These are phyloP conservation scores for Myotis yumanensis DNA, from an alignment of 2,113 vertebrate species.

Conservation along the genomic window DNA sequence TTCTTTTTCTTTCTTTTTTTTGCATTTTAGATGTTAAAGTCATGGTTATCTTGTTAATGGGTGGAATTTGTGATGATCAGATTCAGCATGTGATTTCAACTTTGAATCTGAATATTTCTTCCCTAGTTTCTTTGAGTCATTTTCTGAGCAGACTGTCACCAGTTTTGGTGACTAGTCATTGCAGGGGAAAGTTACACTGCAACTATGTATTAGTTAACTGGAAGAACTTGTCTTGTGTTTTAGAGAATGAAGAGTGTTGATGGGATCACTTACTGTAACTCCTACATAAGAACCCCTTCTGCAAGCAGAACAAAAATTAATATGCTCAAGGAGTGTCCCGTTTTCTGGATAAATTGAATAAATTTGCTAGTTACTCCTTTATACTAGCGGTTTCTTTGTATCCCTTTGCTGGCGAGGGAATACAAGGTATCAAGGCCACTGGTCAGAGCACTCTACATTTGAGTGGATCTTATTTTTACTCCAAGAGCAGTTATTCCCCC, in stretches of 20 bases:
- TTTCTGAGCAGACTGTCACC: conserved; percentile 80
- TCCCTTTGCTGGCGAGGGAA: conserved; percentile 85
- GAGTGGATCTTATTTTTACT: conserved; percentile 66
- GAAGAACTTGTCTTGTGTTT: conserved; percentile 72
- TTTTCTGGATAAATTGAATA: conserved; percentile 70
- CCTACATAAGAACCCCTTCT: conserved; percentile 79
- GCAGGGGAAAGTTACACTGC: conserved; percentile 76
- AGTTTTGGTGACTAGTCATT: conserved; percentile 73
- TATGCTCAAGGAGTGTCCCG: conserved; percentile 78
- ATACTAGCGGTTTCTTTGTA: conserved; percentile 70
- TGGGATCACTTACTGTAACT: conserved; percentile 80
- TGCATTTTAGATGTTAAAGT: conserved; percentile 79
- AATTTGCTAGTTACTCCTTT: conserved; percentile 76
- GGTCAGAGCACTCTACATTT: conserved; percentile 69
- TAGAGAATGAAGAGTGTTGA: conserved; percentile 71
- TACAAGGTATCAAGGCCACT: conserved; percentile 66
- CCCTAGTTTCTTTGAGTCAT: conserved; percentile 55
- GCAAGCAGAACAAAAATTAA: conserved; percentile 82
- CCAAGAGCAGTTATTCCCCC: conserved; percentile 76
- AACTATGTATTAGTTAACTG: conserved; percentile 69
- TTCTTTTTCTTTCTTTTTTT: conserved; percentile 1
- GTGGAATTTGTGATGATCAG: conserved; percentile 49
- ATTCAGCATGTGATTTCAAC: conserved; percentile 51
- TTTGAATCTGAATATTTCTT: conserved; percentile 67
- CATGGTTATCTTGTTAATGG: conserved; percentile 72